Evolutionary conservation across 2,797 vertebrate genomes (phyloP).

Genomic region (Avahi laniger): DNA sequence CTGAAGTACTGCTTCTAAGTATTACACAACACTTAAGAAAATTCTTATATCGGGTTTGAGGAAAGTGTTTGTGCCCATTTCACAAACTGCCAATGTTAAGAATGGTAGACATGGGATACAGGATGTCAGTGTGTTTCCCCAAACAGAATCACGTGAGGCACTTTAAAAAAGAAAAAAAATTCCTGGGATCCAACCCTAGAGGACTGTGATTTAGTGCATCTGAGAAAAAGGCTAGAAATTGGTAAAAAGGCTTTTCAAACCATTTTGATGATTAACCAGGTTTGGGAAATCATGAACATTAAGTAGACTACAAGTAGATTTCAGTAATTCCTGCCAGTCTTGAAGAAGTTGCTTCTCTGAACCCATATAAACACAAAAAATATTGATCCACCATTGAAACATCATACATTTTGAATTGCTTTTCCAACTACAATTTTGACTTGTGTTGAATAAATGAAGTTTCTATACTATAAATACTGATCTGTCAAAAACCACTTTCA

Average conservation of each 20-base stretch:
- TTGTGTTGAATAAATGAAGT: background rate
- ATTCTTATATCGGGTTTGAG: background rate
- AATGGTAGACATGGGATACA: background rate
- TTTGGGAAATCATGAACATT: background rate
- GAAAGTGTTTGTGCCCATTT: background rate
- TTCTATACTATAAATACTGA: background rate
- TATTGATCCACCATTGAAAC: background rate
- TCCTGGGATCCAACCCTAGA: background rate
- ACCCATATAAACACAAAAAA: background rate
- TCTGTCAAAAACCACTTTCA: constrained; percentile 2
- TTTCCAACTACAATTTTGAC: constrained; percentile 2
- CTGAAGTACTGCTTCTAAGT: background rate
- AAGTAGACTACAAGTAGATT: background rate
- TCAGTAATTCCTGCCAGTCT: background rate
- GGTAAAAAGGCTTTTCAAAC: background rate
- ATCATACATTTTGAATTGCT: background rate
- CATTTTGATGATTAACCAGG: background rate
- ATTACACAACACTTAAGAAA: background rate
- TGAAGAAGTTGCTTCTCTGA: background rate
- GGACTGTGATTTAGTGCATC: background rate
- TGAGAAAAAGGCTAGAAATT: background rate
- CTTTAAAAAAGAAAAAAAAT: background rate
- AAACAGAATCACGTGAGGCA: background rate
- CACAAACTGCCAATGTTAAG: constrained; percentile 30
- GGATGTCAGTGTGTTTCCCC: background rate